Base-by-base conservation (phyloP, 2,797 vertebrate species). In the Enteromius paludinosus region DNA sequence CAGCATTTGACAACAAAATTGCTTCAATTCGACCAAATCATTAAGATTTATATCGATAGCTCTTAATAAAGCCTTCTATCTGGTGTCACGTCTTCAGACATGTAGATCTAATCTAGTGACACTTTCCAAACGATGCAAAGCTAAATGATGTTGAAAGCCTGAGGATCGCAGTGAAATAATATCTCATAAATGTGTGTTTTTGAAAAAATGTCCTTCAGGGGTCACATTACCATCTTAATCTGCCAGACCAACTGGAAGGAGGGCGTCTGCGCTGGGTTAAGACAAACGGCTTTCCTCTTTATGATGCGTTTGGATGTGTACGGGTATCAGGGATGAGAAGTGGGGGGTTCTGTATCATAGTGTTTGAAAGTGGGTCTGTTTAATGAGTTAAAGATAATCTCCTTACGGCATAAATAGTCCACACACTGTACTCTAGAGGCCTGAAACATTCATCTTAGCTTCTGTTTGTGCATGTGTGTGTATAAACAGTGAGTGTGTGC, bases 311-410 rank as follows among this genome's bases (percentile, higher is more conserved):
- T 56, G 69, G 38, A 20, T 56, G 54, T 78, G 78, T n/a, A 62
- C 41, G 30, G 10, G 43, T 83, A 52, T 82, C 59, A 78, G 74
- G 28, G 82, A 73, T 28, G 65, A 52, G 70, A 68, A 25, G 23
- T 74, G 64, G 38, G 38, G 78, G 79, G 70, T 77, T 79, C 79
- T 79, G 70, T 79, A 86, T 86, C 81, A 82, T 49, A 56, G 43
- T 43, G 59, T 73, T 88, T 79, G 64, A 85, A 75, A 84, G 64
- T 61, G 81, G 62, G 76, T 82, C 75, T 84, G 82, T 86, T 84
- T 85, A 78, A 86, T 61, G 75, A 83, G 83, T 88, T 85, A 79
- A 84, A 86, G 64, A 79, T 85, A 86, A 88, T 88, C 81, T 86
- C 66, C 66, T 88, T 88, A 85, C 25, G 52, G 47, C 49, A 61